These are phyloP conservation scores for Perca fluviatilis DNA, from an alignment of 2,113 vertebrate species.

Conservation along the genomic window DNA sequence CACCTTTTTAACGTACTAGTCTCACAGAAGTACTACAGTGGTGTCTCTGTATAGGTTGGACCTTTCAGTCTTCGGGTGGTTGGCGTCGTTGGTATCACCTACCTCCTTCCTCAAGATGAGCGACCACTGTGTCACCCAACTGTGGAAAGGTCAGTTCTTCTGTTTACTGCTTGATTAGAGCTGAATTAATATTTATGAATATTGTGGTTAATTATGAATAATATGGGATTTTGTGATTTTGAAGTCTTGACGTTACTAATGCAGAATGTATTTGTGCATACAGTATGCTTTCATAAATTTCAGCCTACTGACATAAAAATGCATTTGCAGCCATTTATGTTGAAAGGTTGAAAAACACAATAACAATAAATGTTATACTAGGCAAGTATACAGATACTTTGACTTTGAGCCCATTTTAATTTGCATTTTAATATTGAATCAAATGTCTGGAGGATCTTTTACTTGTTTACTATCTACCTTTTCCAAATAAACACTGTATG, in stretches of 20 bases:
- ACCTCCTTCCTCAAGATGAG: constrained; percentile 97
- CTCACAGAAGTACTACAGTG: neutral
- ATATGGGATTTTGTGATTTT: neutral
- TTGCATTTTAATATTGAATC: neutral
- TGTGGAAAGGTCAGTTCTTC: constrained; percentile 91
- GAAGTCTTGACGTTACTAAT: neutral
- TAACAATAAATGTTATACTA: too few species aligned
- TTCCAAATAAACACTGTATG: constrained; percentile 7
- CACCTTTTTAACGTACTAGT: neutral
- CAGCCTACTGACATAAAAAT: neutral
- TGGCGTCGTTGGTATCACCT: constrained; percentile 96
- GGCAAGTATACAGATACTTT: neutral
- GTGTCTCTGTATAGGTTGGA: constrained; percentile 85
- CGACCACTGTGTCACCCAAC: constrained; percentile 95
- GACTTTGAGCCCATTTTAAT: neutral
- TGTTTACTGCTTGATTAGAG: neutral
- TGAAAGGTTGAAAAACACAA: neutral
- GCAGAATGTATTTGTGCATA: neutral
- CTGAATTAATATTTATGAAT: neutral
- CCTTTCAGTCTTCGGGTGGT: constrained; percentile 97
- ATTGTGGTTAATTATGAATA: neutral
- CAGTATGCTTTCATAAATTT: neutral
- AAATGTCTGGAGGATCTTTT: neutral
- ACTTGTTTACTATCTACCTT: neutral
- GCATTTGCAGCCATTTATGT: neutral